Evolutionary conservation across 2,888 invertebrate genomes (phyloP).

Genomic region (Micoletzkya japonica): DNA sequence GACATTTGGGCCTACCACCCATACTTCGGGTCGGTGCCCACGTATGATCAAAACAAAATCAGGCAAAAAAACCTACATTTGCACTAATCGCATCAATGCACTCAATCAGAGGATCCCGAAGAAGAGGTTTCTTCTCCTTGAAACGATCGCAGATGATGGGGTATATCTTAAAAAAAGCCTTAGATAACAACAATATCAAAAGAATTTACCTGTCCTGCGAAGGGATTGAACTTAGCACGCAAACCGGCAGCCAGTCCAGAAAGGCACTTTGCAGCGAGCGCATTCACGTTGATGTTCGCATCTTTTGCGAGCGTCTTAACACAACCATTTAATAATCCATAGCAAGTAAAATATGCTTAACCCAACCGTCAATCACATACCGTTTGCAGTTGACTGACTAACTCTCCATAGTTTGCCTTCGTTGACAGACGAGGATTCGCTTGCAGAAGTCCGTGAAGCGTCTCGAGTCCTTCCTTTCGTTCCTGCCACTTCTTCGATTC

Average conservation of each 20-base stretch:
- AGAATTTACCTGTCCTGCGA: slow-evolving; percentile 31
- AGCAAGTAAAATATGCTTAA: not conserved
- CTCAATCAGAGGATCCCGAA: slow-evolving; percentile 83
- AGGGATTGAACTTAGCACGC: slow-evolving; percentile 79
- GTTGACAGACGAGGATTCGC: slow-evolving; percentile 78
- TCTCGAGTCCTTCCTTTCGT: slow-evolving; percentile 86
- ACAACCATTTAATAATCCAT: not conserved
- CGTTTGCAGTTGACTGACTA: slow-evolving; percentile 84
- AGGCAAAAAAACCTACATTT: slow-evolving; percentile 69
- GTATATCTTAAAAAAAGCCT: slow-evolving; percentile 50
- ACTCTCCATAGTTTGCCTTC: slow-evolving; percentile 86
- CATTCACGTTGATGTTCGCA: slow-evolving; percentile 88
- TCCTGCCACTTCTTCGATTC: slow-evolving; percentile 94
- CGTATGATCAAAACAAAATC: slow-evolving; percentile 1
- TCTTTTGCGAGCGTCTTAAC: slow-evolving; percentile 84
- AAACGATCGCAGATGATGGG: slow-evolving; percentile 86
- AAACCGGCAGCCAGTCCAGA: slow-evolving; percentile 82
- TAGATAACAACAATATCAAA: not conserved
- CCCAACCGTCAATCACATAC: slow-evolving; percentile 66
- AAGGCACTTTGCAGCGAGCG: slow-evolving; percentile 81
- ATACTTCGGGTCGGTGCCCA: too few species aligned
- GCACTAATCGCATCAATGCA: slow-evolving; percentile 86
- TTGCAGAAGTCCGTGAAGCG: slow-evolving; percentile 54
- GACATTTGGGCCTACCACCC: too few species aligned
- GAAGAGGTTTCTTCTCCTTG: slow-evolving; percentile 91